Base-by-base conservation (phyloP, 2,888 invertebrate species). In the Willowsia nigromaculata region DNA sequence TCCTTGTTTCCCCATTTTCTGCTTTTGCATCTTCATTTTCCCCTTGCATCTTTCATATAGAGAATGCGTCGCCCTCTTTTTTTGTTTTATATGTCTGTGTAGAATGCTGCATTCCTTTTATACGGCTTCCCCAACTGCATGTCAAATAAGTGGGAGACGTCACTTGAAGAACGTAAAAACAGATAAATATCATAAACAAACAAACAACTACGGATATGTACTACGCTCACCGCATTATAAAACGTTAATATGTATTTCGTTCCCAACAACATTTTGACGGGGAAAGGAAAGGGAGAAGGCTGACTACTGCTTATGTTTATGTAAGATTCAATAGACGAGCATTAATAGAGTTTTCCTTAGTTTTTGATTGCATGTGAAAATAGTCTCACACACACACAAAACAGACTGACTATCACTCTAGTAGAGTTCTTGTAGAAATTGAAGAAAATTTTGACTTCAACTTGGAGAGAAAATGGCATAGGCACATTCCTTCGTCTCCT, bases 181-280 rank as follows among this genome's bases (percentile, higher is more conserved):
- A 33, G 40, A 82, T 82, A 62, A 62, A 68, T 83, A 83, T 65
- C 65, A 83, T 47, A 68, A 78, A 78, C 78, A 50, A 80, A 30
- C 62, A 82, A 47, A 4, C n/a, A 56, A 27, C n/a, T n/a, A 25
- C n/a, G 50, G 15, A 47, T 37, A 25, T 59, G 84, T 33, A n/a
- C n/a, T n/a, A 84, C 84, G 71, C 40, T 84, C 56, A 71, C 71
- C 68, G 84, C 84, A 71, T 84, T 84, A 82, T 82, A 82, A 78
- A 82, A 82, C 82, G 65, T 82, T 47, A 65, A 65, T 65, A 65
- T 65, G 65, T n/a, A n/a, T n/a, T n/a, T n/a, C n/a, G n/a, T 65
- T 82, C 27, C 43, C 22, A 84, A 53, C 40, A 53, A n/a, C n/a
- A n/a, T n/a, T 84, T 74, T 84, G 84, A 84, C 71, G 53, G 68